These are phyloP conservation scores for Melanchra persicariae DNA, from an alignment of 2,888 invertebrate genomes.

Conservation along the genomic window DNA sequence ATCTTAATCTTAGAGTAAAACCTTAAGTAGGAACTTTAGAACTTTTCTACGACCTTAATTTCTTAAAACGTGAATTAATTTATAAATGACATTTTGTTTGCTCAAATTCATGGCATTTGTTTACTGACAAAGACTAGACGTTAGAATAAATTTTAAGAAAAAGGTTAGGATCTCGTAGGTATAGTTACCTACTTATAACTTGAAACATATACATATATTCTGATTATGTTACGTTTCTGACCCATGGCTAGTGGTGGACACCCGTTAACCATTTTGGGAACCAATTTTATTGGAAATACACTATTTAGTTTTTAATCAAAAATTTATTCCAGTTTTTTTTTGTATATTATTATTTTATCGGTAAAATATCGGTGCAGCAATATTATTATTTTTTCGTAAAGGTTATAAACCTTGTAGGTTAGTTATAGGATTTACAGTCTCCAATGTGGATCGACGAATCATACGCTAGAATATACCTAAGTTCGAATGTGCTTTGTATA, in stretches of 20 bases:
- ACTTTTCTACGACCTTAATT: conserved; percentile 50
- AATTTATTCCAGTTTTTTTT: conserved; percentile 68
- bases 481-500: conserved; percentile 88
- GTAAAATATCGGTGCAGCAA: conserved; percentile 80
- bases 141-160: conserved; percentile 68
- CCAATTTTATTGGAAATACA: conserved; percentile 61
- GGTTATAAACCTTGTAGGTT: conserved; percentile 83
- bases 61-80: conserved; percentile 55
- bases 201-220: conserved; percentile 70
- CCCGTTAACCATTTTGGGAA: conserved; percentile 76
- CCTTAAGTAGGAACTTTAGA: conserved; percentile 34
- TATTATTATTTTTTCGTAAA: conserved; percentile 73
- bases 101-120: conserved; percentile 90
- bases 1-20: conserved; percentile 31
- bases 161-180: conserved; percentile 82
- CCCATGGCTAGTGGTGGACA: conserved; percentile 79
- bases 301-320: conserved; percentile 70
- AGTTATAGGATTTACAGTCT: conserved; percentile 76
- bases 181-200: conserved; percentile 63
- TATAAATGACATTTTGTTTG: conserved; percentile 81
- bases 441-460: conserved; percentile 84
- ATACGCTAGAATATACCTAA: conserved; percentile 91
- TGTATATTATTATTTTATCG: conserved; percentile 64
- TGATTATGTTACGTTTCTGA: conserved; percentile 66
- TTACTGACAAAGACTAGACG: conserved; percentile 80